Percentiles rank a stretch among this genome's conserved stretches.
Conservation (phyloP, 2,888 invertebrate species). For the Homarus gammarus region DNA sequence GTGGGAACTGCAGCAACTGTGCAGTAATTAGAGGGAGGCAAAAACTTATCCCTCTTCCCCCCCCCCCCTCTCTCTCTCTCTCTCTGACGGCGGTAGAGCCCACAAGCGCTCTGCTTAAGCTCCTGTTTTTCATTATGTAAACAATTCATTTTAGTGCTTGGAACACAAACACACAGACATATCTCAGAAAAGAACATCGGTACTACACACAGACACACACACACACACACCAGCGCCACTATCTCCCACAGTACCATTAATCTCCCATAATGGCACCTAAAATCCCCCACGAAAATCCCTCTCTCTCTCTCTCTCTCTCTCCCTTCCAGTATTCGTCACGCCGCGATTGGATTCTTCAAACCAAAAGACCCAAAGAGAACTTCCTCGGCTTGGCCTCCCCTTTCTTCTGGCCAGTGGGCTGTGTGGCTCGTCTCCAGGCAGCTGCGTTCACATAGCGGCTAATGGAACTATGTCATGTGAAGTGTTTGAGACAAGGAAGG, state of each 20-base stretch:
- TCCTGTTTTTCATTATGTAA: background rate
- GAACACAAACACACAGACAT: background rate
- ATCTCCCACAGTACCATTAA: background rate
- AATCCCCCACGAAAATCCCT: background rate
- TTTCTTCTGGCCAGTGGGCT: background rate
- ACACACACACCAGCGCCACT: background rate
- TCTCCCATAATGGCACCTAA: background rate
- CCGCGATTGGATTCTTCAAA: constrained; percentile 19
- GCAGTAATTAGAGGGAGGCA: constrained; percentile 62
- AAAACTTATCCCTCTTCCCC: constrained; percentile 40
- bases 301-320: constrained; percentile 18
- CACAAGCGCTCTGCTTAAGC: too few relatives aligned
- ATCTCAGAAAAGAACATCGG: too few relatives aligned
- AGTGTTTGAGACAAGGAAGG: constrained; percentile 47
- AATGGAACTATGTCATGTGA: constrained; percentile 54
- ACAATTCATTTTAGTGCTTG: background rate
- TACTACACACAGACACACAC: background rate
- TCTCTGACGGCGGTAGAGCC: too few relatives aligned
- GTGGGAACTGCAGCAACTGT: constrained; percentile 65
- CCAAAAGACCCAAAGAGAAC: background rate
- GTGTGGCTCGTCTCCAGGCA: constrained; percentile 3
- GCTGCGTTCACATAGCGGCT: constrained; percentile 57
- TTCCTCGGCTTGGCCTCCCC: background rate
- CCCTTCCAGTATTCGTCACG: constrained; percentile 25
- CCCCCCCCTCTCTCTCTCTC: constrained; percentile 28